phyloP scores from a whole-genome alignment of 2,888 invertebrate genomes.

The Drosophila siamana region DNA sequence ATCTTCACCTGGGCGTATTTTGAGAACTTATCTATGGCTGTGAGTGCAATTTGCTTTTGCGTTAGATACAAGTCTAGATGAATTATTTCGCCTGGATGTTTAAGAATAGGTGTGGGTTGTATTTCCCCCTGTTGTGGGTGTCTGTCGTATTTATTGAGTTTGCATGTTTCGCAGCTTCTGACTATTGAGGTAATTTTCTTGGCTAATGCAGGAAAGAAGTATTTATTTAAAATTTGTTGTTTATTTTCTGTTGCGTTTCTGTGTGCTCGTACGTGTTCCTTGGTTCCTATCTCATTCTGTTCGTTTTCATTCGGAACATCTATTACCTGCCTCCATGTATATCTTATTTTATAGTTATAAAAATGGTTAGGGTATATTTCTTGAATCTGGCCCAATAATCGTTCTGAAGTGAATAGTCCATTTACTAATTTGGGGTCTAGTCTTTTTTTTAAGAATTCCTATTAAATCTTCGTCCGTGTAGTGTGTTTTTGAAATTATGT shows the following conservation, averaged over 20 bases:
- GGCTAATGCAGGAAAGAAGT: not conserved
- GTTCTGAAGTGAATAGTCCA: not conserved
- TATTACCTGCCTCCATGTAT: not conserved
- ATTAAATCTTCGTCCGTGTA: too few species aligned
- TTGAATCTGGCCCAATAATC: constrained; percentile 1
- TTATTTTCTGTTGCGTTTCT: not conserved
- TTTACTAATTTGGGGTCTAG: constrained; percentile 1
- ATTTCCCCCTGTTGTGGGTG: not conserved
- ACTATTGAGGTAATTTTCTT: not conserved
- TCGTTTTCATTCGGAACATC: not conserved
- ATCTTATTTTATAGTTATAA: not conserved
- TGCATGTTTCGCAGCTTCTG: not conserved
- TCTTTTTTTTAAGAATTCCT: not conserved
- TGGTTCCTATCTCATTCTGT: not conserved
- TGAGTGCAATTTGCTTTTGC: not conserved
- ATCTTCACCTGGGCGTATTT: not conserved
- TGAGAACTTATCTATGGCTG: not conserved
- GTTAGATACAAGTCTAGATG: not conserved
- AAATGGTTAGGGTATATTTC: not conserved
- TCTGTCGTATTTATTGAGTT: not conserved
- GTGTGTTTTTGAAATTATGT: too few species aligned
- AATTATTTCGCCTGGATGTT: not conserved
- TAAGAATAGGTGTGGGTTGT: not conserved
- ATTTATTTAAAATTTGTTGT: not conserved
- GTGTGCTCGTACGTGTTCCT: not conserved